Conservation (phyloP, 2,888 invertebrate species). For the Clitarchus hookeri region DNA sequence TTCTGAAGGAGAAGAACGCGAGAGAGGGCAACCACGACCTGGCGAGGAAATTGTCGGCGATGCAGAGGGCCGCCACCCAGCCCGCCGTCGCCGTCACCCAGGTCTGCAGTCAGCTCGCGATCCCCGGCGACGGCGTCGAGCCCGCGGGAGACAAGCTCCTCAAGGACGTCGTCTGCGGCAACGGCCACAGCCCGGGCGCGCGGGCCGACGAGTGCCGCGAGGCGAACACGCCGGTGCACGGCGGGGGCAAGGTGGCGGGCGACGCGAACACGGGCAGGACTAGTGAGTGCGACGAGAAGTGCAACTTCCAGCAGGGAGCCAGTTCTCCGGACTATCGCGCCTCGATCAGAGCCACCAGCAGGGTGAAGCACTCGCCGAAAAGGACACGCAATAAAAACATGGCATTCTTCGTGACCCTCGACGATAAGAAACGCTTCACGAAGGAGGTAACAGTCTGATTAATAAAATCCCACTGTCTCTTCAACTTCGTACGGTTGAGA, state of each 20-base stretch:
- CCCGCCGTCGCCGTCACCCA: neutral
- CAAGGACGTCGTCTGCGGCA: slow-evolving; percentile 29
- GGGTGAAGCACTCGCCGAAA: neutral
- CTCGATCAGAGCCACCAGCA: neutral
- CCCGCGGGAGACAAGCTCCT: neutral
- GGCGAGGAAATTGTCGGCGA: slow-evolving; percentile 75
- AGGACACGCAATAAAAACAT: neutral
- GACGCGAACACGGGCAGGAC: neutral
- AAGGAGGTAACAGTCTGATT: slow-evolving; percentile 77
- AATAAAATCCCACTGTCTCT: no score
- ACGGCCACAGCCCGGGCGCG: slow-evolving; percentile 48
- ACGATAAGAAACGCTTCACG: slow-evolving; percentile 79
- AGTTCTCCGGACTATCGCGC: neutral
- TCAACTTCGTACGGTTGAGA: no score
- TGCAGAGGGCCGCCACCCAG: slow-evolving; percentile 75
- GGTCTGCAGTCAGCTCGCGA: slow-evolving; percentile 20
- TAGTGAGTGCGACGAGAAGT: neutral
- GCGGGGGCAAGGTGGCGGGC: neutral
- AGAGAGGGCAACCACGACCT: slow-evolving; percentile 74
- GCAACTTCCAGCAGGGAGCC: neutral
- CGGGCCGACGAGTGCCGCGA: slow-evolving; percentile 39
- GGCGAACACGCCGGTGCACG: neutral
- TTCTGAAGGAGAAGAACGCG: slow-evolving; percentile 77
- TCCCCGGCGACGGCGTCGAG: neutral
- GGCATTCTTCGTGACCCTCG: slow-evolving; percentile 65